Evolutionary conservation across 2,888 invertebrate genomes (phyloP), one percentile per base, ranked within the genome.

Genomic region (Eumerus sabulonum): DNA sequence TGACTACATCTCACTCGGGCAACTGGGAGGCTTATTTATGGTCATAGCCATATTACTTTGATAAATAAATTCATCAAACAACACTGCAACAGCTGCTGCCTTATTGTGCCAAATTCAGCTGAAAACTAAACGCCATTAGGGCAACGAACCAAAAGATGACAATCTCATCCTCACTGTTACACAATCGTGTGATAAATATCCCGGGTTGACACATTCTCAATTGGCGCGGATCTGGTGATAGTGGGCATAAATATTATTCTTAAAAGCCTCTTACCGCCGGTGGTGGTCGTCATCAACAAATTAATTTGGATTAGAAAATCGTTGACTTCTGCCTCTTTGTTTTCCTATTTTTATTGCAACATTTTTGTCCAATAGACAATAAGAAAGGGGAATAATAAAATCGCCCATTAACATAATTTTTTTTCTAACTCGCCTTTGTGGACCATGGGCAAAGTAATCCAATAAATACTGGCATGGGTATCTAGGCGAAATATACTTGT

Each of bases 241-340:
- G 63, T 16, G 38, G 51, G 54, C 35, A 48, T 62, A 62, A 62
- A 62, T 54, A 48, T 48, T 13, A 54, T 35, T 48, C 16, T 56
- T 53, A 63, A 53, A 17, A 57, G 50, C 44, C 14, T 44, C 36
- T 40, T 44, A 50, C 63, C 50, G 57, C 51, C 56, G 42, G 51
- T 60, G 66, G 66, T 66, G 66, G 54, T 60, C 66, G 60, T 60
- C 60, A 54, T 36, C 59, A 53, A 54, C 27, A 42, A 17, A 73
- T 73, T 66, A 73, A 73, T 73, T 66, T 60, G 60, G 73, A 60
- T 73, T 66, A 66, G 48, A 44, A 14, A 60, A 42, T 59, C 48
- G 66, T 35, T 73, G 60, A 60, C 12, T 73, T 27, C 7, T 44
- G 13, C 36, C 18, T n/a, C 53, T 60, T 53, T 70, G 53, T 27